Conservation (phyloP, 1,140 invertebrate genomes). For the Helicoverpa zea region DNA sequence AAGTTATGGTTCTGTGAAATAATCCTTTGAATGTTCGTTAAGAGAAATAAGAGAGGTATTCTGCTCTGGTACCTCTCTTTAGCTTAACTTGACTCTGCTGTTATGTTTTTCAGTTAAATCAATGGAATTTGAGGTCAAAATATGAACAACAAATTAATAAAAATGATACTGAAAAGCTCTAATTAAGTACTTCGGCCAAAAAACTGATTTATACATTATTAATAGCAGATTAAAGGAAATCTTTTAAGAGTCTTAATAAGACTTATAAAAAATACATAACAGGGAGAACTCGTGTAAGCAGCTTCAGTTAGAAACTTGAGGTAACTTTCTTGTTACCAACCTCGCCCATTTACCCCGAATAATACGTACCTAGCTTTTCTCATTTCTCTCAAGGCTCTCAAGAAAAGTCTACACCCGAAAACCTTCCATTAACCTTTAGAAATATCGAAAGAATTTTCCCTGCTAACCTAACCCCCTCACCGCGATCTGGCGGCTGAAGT, state of each 20-base stretch:
- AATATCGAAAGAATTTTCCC: conserved; percentile 47
- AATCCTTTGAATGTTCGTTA: too few species aligned
- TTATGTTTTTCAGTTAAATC: too few species aligned
- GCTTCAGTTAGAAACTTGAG: conserved; percentile 8
- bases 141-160: too few species aligned
- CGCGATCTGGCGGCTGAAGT: conserved; percentile 40
- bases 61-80: too few species aligned
- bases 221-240: too few species aligned
- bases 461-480: conserved; percentile 38
- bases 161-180: too few species aligned
- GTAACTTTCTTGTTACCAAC: conserved; percentile 17
- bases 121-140: too few species aligned
- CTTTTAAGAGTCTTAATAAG: neutral
- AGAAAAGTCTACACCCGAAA: conserved; percentile 23
- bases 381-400: conserved; percentile 39
- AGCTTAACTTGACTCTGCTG: too few species aligned
- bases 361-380: conserved; percentile 32
- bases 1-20: too few species aligned
- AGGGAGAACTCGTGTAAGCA: neutral
- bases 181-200: too few species aligned
- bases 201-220: too few species aligned
- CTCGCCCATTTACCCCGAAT: conserved; percentile 18
- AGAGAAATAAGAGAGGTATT: too few species aligned
- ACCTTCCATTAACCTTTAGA: conserved; percentile 47
- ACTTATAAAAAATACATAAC: neutral